A percentile compares a stretch with the other conserved stretches of the same genome.
These are phyloP conservation scores for Carposina sasakii DNA, from an alignment of 1,140 invertebrate species.

Conservation along the genomic window DNA sequence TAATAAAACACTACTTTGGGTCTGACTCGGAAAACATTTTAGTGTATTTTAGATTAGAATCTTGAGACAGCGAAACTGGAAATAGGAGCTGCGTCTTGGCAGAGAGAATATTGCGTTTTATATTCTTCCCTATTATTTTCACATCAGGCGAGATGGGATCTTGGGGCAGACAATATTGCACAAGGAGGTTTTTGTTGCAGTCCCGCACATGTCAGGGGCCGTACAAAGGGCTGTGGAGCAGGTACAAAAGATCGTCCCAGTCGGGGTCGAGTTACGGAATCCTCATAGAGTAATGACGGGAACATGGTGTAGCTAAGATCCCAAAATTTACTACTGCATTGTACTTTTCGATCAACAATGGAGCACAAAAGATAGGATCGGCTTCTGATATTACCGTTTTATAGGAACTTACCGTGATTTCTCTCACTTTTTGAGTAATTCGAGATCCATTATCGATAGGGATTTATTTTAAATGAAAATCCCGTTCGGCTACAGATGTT, in stretches of 20 bases:
- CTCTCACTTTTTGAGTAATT: slow-evolving; percentile 58
- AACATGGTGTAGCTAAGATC: slow-evolving; percentile 68
- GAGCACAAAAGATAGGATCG: slow-evolving; percentile 60
- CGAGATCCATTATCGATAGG: slow-evolving; percentile 46
- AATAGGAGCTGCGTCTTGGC: slow-evolving; percentile 20
- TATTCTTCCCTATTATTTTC: slow-evolving; percentile 57
- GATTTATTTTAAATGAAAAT: slow-evolving; percentile 36
- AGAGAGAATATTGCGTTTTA: slow-evolving; percentile 42
- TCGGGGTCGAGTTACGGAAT: slow-evolving; percentile 58
- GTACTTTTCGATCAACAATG: slow-evolving; percentile 49
- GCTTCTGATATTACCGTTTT: slow-evolving; percentile 67
- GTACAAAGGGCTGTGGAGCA: slow-evolving; percentile 55
- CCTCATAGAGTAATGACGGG: slow-evolving; percentile 62
- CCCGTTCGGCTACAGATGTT: slow-evolving; percentile 45
- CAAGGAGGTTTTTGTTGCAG: slow-evolving; percentile 58
- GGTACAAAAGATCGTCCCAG: slow-evolving; percentile 61
- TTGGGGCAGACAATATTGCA: slow-evolving; percentile 57
- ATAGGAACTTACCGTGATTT: slow-evolving; percentile 46
- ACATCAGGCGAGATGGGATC: slow-evolving; percentile 52
- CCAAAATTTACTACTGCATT: slow-evolving; percentile 70
- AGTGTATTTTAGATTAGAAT: slow-evolving; percentile 33
- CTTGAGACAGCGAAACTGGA: slow-evolving; percentile 30
- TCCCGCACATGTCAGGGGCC: slow-evolving; percentile 61
- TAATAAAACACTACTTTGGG: slow-evolving; percentile 12
- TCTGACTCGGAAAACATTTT: neutral